Evolutionary conservation across 2,113 vertebrate species (phyloP), one percentile per base, ranked within the genome.

Genomic region (Seriola dumerili): DNA sequence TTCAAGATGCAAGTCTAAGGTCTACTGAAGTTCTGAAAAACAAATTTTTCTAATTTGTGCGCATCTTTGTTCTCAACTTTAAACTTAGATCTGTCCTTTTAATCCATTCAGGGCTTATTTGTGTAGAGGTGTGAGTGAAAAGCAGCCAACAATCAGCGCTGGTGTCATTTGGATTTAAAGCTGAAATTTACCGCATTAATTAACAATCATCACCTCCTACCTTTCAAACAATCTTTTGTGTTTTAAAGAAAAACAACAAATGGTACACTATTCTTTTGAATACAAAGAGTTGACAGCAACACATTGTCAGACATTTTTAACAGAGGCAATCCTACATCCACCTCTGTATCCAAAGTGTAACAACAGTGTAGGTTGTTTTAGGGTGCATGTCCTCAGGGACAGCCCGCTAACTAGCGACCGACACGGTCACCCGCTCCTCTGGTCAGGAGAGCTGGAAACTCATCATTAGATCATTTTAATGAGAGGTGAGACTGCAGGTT

Each of bases 381-480:
- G 83, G 88, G 72, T 12, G 69, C 25, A 3, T 38, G 80, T 94
- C 92, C 91, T 82, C 70, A 5, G 88, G 91, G 90, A 91, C 83
- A 73, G 78, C 10, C 76, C 44, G 85, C 88, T 93, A 93, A 92
- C 92, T 92, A 90, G 88, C 85, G 63, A 81, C 81, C 80, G 72
- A 76, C 87, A 61, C 70, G 42, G 81, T 83, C 85, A 68, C 78
- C 65, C 76, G 83, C 83, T 85, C 77, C 83, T 90, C 78, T 63
- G 92, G 91, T 90, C 92, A 93, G 85, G 84, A 50, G 81, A 85
- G 88, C 76, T 78, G 65, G 74, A 85, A 76, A 79, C 83, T 89
- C 89, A 89, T 94, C 94, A 93, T 94, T 93, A 94, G 87, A 89
- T 91, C 71, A 69, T 90, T 94, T 91, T 95, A 95, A 95, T 94